Evolutionary conservation across 2,888 invertebrate species (phyloP), one percentile per base, ranked within the genome.

Genomic region (Panopea generosa): DNA sequence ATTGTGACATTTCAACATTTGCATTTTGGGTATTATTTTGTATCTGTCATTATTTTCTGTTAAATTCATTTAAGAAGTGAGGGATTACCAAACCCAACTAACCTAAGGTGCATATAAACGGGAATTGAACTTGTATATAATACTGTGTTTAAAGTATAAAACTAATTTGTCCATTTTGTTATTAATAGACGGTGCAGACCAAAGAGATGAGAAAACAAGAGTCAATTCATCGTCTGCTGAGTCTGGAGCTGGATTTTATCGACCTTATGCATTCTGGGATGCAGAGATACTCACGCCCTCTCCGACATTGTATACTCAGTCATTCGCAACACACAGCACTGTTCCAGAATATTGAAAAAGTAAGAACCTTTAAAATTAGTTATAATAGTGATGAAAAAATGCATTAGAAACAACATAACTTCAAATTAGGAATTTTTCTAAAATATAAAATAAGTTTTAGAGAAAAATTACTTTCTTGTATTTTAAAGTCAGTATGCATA

Each of bases 271-370:
- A 90, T 77, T 83, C 82, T 63, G 92, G 91, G 47, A 88, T 90
- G 63, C 88, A 90, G 82, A 74, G 90, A 45, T 92, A 88, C 70
- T 90, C 89, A 1, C 81, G 90, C 9, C 91, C 91, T 0, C 87
- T 91, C 11, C 77, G 90, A 29, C 90, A 91, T 67, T 88, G 89
- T 67, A 88, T 91, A 50, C 83, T 92, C 20, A 84, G 85, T 18
- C 85, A 84, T 18, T 66, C 78, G n/a, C 90, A 92, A 62, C 90
- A 92, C 80, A 69, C 76, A 27, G 72, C 86, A 9, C 82, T 92
- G 53, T 92, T 92, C 83, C 92, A 91, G 73, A 92, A 92, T 66
- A 87, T 91, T 24, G 91, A 92, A 79, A 90, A 90, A 87, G 89
- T 90, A 77, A 18, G 52, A 33, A 33, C 4, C 33, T n/a, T n/a